A percentile compares a stretch with the other conserved stretches of the same genome.
These are phyloP conservation scores for Prunella strophiata DNA, from an alignment of 2,797 vertebrate genomes.

Conservation along the genomic window DNA sequence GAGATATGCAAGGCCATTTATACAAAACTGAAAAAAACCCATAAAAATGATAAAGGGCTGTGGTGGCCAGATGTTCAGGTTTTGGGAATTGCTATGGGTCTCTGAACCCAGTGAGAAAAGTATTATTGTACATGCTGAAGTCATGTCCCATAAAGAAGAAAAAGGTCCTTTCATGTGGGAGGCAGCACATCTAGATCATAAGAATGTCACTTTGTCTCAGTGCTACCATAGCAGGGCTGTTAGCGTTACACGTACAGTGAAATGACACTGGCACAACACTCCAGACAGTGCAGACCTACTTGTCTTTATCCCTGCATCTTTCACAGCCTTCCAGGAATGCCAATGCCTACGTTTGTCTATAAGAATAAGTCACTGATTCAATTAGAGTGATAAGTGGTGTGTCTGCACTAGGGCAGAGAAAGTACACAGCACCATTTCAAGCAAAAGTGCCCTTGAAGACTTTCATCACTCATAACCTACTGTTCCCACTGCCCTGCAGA, in stretches of 20 bases:
- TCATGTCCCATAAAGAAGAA: not conserved
- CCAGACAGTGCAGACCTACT: not conserved
- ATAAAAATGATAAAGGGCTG: not conserved
- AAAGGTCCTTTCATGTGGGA: not conserved
- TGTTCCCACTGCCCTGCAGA: slow-evolving; percentile 29
- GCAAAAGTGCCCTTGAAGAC: slow-evolving; percentile 56
- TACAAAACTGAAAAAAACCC: not conserved
- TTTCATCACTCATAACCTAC: slow-evolving; percentile 40
- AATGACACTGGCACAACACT: not conserved
- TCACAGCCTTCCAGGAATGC: slow-evolving; percentile 43
- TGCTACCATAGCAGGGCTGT: not conserved
- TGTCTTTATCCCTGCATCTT: slow-evolving; percentile 30
- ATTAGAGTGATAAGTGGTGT: slow-evolving; percentile 57
- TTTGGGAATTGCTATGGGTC: not conserved
- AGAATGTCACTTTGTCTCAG: not conserved
- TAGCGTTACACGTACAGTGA: not conserved
- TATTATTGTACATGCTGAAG: not conserved
- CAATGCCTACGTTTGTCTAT: slow-evolving; percentile 28
- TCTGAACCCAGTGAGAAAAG: not conserved
- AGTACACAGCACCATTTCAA: slow-evolving; percentile 7
- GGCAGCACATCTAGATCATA: not conserved
- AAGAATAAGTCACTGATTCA: slow-evolving; percentile 58
- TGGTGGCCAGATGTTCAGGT: not conserved
- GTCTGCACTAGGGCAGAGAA: slow-evolving; percentile 29
- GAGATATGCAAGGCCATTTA: not conserved